Conservation (phyloP, 53 echinoderm and acorn worm genomes). For the Henricia sp. region DNA sequence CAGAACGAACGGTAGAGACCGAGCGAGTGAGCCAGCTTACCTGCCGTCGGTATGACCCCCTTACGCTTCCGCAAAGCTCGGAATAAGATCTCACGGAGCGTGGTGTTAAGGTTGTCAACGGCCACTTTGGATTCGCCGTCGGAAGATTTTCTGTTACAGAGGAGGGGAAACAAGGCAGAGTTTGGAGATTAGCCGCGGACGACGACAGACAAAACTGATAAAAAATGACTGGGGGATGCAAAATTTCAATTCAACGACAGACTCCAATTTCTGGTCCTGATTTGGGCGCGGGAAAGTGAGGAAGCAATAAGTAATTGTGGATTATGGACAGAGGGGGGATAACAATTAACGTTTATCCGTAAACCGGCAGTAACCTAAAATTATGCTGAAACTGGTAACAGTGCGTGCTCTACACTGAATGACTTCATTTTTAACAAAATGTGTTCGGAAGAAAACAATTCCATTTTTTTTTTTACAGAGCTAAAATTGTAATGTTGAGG, state of each 20-base stretch:
- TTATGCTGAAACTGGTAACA: too few relatives aligned
- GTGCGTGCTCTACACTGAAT: not conserved
- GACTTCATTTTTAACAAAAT: not conserved
- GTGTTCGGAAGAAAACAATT: not conserved
- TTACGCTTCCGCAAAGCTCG: conserved; percentile 88
- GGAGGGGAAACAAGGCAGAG: conserved; percentile 53
- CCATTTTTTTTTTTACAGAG: not conserved
- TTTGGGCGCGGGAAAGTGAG: not conserved
- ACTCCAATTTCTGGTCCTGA: conserved; percentile 4
- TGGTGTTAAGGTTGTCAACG: conserved; percentile 81
- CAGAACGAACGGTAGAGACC: not conserved
- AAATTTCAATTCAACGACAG: not conserved
- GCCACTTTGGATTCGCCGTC: conserved; percentile 97
- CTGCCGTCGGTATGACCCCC: conserved; percentile 92
- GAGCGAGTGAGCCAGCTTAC: conserved; percentile 43
- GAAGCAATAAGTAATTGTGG: not conserved
- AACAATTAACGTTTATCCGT: not conserved
- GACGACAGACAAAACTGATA: conserved; percentile 13
- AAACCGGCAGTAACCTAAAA: not conserved
- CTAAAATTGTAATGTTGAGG: too few relatives aligned
- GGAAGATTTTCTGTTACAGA: conserved; percentile 82
- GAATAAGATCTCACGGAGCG: conserved; percentile 86
- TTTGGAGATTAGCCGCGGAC: conserved; percentile 22
- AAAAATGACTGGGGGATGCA: not conserved
- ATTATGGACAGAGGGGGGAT: not conserved